Evolutionary conservation across 2,888 invertebrate species (phyloP).

Genomic region (Thereva unica): DNA sequence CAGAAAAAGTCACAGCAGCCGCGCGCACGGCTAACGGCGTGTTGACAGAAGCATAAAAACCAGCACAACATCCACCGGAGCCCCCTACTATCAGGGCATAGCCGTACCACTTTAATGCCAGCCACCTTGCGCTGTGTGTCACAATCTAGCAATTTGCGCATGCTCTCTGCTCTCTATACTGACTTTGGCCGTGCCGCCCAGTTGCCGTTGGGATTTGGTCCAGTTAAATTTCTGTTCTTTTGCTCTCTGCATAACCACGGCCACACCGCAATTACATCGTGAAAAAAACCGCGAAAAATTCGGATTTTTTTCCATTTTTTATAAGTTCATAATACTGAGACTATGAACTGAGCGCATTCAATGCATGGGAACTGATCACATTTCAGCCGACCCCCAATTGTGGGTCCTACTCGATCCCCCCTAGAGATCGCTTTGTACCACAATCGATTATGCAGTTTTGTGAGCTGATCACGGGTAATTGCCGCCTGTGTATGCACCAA

Average conservation of each 20-base stretch:
- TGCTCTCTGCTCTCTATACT: slow-evolving; percentile 14
- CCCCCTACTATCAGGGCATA: slow-evolving; percentile 9
- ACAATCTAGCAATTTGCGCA: slow-evolving; percentile 24
- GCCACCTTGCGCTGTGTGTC: slow-evolving; percentile 9
- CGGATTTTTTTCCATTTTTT: too few species aligned
- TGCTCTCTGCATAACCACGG: neutral
- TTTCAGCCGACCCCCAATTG: too few species aligned
- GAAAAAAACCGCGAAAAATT: too few species aligned
- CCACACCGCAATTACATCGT: too few species aligned
- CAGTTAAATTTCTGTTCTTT: slow-evolving; percentile 36
- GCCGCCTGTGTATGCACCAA: neutral
- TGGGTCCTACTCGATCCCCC: too few species aligned
- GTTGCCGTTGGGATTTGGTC: slow-evolving; percentile 30
- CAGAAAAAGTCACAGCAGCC: slow-evolving; percentile 16
- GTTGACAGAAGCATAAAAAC: slow-evolving; percentile 32
- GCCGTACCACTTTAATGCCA: slow-evolving; percentile 2
- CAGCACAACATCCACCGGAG: slow-evolving; percentile 11
- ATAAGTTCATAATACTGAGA: too few species aligned
- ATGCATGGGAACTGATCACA: too few species aligned
- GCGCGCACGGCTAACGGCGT: slow-evolving; percentile 16
- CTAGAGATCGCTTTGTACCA: neutral
- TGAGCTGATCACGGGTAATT: neutral
- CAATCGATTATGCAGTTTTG: neutral
- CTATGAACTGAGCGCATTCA: too few species aligned
- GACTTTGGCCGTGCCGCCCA: slow-evolving; percentile 20